Evolutionary conservation across 23 tunicate species (phyloP), one percentile per base, ranked within the genome.

Genomic region (Clavelina lepadiformis): DNA sequence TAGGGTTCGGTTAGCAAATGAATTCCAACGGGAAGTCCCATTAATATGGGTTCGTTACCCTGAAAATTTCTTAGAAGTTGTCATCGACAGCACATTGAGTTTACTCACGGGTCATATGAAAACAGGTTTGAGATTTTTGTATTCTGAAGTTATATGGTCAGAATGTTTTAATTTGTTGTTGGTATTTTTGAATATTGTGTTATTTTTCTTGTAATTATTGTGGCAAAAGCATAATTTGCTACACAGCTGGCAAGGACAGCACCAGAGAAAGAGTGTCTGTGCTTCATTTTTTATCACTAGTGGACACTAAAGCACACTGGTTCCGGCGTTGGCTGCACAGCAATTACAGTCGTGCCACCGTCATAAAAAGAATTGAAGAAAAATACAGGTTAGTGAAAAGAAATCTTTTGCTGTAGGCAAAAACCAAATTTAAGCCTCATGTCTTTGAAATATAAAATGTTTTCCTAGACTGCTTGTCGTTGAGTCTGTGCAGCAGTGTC

Each of bases 31-130:
- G 3, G 91, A 88, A 58, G 82, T 88, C 31, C 89, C 89, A 19
- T 75, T 79, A 31, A 88, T 74, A 13, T 88, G 96, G 96, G 74
- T 88, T 52, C 82, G 96, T 41, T 88, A 69, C 68, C 96, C 96
- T 18, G 96, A 88, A 61, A 81, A 59, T 33, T 88, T 78, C 61
- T 54, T 88, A 45, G 96, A 88, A 44, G 74, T 63, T 19, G 52
- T 88, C 27, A 77, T 81, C 5, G 87, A 88, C 13, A 81, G 88
- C 78, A 80, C 82, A 5, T 63, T 88, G 35, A 64, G 67, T 19
- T 56, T 88, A 26, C 47, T 88, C 1, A 62, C 74, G 3, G 50
- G 46, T 13, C 75, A 78, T 33, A 56, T 75, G 0, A 75, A 69
- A 31, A 18, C 76, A 26, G 82, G 95, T 86, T 61, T n/a, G 60